Evolutionary conservation across 2,888 invertebrate species (phyloP).

Genomic region (Brenthis daphne): DNA sequence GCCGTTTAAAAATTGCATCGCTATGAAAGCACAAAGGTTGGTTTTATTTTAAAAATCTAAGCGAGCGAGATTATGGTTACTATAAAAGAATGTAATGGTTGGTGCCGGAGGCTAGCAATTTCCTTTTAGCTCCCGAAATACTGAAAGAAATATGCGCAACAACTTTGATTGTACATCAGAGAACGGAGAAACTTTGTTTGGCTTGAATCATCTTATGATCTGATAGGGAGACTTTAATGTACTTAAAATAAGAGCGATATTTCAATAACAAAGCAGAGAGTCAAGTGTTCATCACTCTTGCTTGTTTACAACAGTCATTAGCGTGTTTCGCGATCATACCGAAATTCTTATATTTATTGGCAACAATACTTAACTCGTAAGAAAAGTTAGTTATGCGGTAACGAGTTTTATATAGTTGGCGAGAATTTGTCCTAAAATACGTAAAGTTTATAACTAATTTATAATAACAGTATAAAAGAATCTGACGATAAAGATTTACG

Average conservation of each 20-base stretch:
- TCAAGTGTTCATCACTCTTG: slow-evolving; percentile 48
- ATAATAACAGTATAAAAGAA: background rate
- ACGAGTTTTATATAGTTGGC: slow-evolving; percentile 22
- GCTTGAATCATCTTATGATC: slow-evolving; percentile 32
- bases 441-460: background rate
- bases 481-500: too few relatives aligned
- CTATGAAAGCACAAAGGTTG: slow-evolving; percentile 29
- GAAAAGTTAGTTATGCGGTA: slow-evolving; percentile 5
- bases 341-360: slow-evolving; percentile 49
- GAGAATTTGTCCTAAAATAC: slow-evolving; percentile 7
- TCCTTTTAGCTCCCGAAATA: slow-evolving; percentile 61
- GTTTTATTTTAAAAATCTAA: slow-evolving; percentile 39
- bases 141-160: slow-evolving; percentile 46
- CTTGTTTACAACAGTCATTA: slow-evolving; percentile 65
- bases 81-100: slow-evolving; percentile 60
- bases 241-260: slow-evolving; percentile 25
- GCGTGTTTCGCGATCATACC: slow-evolving; percentile 53
- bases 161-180: slow-evolving; percentile 65
- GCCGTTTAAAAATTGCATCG: slow-evolving; percentile 36
- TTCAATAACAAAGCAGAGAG: background rate
- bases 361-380: slow-evolving; percentile 23
- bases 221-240: slow-evolving; percentile 17
- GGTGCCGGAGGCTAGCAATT: slow-evolving; percentile 63
- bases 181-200: slow-evolving; percentile 37
- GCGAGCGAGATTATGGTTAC: slow-evolving; percentile 38